Evolutionary conservation across 2,797 vertebrate species (phyloP), one percentile per base, ranked within the genome.

Genomic region (Pangasius sanitwongsei): DNA sequence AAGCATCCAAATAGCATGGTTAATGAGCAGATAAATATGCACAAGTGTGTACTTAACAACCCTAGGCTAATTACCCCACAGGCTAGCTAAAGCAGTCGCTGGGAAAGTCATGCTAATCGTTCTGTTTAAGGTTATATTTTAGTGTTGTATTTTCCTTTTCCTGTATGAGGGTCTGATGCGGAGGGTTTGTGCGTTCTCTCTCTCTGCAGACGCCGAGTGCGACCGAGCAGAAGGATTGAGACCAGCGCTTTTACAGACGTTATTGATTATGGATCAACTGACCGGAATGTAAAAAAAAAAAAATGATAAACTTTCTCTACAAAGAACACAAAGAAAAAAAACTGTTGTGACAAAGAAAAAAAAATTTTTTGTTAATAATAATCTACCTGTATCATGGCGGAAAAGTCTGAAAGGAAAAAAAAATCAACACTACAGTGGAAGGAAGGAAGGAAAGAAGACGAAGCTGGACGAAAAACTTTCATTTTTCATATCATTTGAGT

Each of bases 331-430:
- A 93, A 92, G 89, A 63, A 92, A 89, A 92, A 94, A 92, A 89
- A 91, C 87, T 18, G n/a, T 89, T 85, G n/a, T 67, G 91, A 92
- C 89, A 90, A 88, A 92, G 74, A 91, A 55, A 20, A 55, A 55
- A 48, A 80, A 90, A 77, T 50, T 34, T 92, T 89, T 89, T 90
- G 86, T 91, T 92, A 93, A 88, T 92, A 93, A 88, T 89, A 89
- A 91, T 94, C 89, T 90, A 91, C 93, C 91, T 93, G 94, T 92
- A 93, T 91, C 91, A 92, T 86, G 61, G 80, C 69, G 34, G 92
- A 91, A 87, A 89, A n/a, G 41, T 31, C 31, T 81, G 55, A 57
- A 3, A 89, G 89, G 88, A 92, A 93, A 87, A 31, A 90, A 91
- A 92, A 91, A 83, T 85, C n/a, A 74, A 88, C 90, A 91, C 93